These are phyloP conservation scores for Sorex araneus DNA, from an alignment of 2,113 vertebrate species.

Conservation along the genomic window DNA sequence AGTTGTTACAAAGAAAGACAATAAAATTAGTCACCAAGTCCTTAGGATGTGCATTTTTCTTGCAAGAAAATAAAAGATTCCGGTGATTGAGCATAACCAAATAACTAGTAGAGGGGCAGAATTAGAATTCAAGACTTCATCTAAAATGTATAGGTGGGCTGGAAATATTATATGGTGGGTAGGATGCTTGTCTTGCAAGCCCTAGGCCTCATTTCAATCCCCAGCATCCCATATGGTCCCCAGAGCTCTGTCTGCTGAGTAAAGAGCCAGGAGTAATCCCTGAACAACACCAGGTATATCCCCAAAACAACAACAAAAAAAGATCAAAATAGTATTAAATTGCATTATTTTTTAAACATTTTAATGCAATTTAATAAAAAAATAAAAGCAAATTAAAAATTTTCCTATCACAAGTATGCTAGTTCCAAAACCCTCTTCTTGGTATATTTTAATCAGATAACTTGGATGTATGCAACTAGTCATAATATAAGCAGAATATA, in stretches of 20 bases:
- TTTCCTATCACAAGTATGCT: neutral
- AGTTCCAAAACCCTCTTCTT: neutral
- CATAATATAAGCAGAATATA: neutral
- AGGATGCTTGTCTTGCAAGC: too few species aligned
- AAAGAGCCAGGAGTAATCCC: too few species aligned
- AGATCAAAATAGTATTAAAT: too few species aligned
- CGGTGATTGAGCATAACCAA: neutral
- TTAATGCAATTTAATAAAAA: too few species aligned
- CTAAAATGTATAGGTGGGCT: neutral
- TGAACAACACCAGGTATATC: too few species aligned
- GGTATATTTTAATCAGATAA: conserved; percentile 1
- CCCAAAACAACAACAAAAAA: too few species aligned
- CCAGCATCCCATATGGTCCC: too few species aligned
- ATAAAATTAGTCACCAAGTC: neutral
- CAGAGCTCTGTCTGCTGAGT: too few species aligned
- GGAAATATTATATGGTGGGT: too few species aligned
- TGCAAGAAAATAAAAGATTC: neutral
- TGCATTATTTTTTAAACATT: neutral
- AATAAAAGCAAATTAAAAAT: neutral
- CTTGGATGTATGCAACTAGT: neutral
- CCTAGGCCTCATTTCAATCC: too few species aligned
- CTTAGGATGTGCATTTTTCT: neutral
- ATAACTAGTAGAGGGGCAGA: neutral
- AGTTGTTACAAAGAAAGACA: neutral
- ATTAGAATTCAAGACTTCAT: neutral